phyloP scores from a whole-genome alignment of 1,140 invertebrate genomes.

The Himalopsyche phryganea region DNA sequence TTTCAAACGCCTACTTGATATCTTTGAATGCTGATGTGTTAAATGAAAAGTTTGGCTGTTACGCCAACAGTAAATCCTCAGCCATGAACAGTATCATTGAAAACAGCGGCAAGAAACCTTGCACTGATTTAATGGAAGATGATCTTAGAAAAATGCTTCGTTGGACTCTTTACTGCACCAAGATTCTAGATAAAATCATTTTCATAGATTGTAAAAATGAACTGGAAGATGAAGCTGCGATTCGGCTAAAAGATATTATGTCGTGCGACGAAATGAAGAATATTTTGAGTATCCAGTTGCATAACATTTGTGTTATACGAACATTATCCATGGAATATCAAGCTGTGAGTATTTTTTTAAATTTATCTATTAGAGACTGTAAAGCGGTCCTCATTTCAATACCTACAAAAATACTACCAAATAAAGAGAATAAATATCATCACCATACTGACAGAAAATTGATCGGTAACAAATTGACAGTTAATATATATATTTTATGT shows the following conservation, averaged over 20 bases:
- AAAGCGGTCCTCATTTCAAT: no score
- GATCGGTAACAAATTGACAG: no score
- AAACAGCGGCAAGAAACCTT: constrained; percentile 7
- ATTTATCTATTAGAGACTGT: background rate
- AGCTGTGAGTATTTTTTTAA: constrained; percentile 16
- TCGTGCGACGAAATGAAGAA: constrained; percentile 11
- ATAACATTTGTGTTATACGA: constrained; percentile 22
- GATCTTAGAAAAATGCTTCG: constrained; percentile 20
- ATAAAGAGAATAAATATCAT: no score
- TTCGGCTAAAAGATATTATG: background rate
- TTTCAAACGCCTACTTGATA: constrained; percentile 5
- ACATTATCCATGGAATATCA: constrained; percentile 28
- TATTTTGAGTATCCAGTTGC: constrained; percentile 9
- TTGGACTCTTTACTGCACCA: constrained; percentile 21
- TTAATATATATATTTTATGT: no score
- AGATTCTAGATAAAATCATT: constrained; percentile 23
- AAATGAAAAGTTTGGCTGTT: constrained; percentile 20
- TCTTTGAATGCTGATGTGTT: constrained; percentile 22
- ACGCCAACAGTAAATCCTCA: constrained; percentile 5
- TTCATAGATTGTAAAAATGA: constrained; percentile 10
- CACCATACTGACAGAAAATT: no score
- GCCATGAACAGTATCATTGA: constrained; percentile 13
- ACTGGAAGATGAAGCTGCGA: constrained; percentile 4
- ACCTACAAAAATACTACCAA: no score
- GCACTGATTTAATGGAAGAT: constrained; percentile 9